phyloP scores from a whole-genome alignment of 2,888 invertebrate species.

The Gortyna flavago region DNA sequence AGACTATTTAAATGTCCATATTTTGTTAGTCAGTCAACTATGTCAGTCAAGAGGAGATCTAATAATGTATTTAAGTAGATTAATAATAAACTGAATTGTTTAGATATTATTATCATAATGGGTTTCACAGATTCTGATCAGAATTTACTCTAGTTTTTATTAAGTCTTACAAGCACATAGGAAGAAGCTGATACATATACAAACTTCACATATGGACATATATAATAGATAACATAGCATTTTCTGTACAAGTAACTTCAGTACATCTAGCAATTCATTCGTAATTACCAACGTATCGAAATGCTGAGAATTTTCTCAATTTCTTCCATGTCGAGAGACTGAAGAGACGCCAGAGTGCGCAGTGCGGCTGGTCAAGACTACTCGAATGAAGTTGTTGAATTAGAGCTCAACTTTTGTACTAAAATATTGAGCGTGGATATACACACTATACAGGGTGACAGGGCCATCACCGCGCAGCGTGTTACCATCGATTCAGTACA shows the following conservation, averaged over 20 bases:
- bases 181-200: not conserved
- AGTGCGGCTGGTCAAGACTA: constrained; percentile 23
- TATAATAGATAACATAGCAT: not conserved
- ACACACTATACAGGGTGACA: not conserved
- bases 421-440: too few species aligned
- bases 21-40: too few species aligned
- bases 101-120: not conserved
- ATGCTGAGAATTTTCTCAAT: constrained; percentile 40
- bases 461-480: accelerated
- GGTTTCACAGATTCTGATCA: not conserved
- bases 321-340: not conserved
- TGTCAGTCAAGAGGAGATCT: too few species aligned
- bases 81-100: not conserved
- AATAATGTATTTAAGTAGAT: too few species aligned
- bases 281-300: constrained; percentile 38
- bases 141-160: not conserved
- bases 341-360: constrained; percentile 29
- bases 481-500: not conserved
- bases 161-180: not conserved
- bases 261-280: constrained; percentile 24
- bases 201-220: not conserved
- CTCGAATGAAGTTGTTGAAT: not conserved
- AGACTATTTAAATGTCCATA: too few species aligned
- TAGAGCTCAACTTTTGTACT: not conserved
- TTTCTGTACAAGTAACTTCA: not conserved